phyloP scores from a whole-genome alignment of 2,113 vertebrate genomes.

The Mohoua ochrocephala region DNA sequence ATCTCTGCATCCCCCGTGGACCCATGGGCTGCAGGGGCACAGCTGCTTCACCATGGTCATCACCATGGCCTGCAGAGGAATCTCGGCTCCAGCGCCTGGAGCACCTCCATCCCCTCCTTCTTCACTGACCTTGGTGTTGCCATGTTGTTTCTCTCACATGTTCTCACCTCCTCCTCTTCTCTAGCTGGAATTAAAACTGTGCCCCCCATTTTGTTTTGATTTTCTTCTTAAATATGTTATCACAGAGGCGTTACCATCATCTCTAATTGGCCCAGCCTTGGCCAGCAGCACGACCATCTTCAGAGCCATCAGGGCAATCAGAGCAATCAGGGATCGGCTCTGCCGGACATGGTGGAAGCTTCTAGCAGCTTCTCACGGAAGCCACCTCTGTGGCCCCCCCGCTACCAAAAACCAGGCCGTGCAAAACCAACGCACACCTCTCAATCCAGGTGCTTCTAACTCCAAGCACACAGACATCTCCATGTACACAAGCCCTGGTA shows the following conservation, averaged over 20 bases:
- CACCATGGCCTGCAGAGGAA: not conserved
- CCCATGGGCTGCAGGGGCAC: not conserved
- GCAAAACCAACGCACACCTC: not conserved
- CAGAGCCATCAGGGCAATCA: not conserved
- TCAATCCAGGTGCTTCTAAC: accelerated
- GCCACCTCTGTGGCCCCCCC: not conserved
- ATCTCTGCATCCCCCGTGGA: too few species aligned
- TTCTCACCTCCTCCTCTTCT: not conserved
- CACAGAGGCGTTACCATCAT: not conserved
- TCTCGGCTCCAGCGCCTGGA: accelerated
- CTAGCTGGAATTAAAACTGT: not conserved
- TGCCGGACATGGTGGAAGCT: not conserved
- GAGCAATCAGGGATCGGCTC: not conserved
- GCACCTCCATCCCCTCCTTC: not conserved
- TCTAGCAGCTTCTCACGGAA: not conserved
- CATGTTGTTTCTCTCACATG: not conserved
- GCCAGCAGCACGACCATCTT: not conserved
- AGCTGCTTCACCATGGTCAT: not conserved
- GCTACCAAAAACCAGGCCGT: not conserved
- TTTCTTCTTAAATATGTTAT: not conserved
- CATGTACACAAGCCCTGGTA: not conserved
- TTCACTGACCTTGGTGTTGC: not conserved
- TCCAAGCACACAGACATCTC: not conserved
- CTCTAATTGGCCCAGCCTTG: not conserved
- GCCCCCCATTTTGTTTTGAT: not conserved